These are phyloP conservation scores for Dendropsophus ebraccatus DNA, from an alignment of 2,113 vertebrate genomes.

Conservation along the genomic window DNA sequence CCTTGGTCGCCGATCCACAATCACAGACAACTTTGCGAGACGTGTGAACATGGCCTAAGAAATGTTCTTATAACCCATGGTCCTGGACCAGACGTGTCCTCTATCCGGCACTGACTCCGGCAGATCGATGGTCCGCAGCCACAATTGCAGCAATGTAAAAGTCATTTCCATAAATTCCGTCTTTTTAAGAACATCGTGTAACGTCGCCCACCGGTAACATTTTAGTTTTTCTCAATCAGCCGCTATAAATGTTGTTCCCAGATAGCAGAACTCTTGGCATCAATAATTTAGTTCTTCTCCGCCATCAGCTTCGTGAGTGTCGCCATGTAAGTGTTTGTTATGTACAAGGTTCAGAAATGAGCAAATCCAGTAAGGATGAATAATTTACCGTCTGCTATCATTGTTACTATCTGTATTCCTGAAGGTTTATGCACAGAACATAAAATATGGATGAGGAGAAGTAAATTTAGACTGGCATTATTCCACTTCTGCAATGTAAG, in stretches of 20 bases:
- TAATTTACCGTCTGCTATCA: not conserved
- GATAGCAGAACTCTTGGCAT: not conserved
- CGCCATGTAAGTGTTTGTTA: not conserved
- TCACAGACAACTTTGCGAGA: too few species aligned
- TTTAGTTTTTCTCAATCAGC: not conserved
- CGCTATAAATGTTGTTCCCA: not conserved
- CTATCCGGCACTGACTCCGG: too few species aligned
- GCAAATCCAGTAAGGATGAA: conserved; percentile 3
- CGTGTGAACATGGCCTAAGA: too few species aligned
- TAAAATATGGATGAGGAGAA: not conserved
- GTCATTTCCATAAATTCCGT: not conserved
- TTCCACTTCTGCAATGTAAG: not conserved
- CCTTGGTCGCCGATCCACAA: too few species aligned
- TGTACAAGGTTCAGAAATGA: conserved; percentile 3
- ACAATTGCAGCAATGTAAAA: not conserved
- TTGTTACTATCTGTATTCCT: not conserved
- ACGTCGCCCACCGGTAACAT: not conserved
- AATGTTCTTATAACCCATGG: too few species aligned
- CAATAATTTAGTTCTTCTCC: not conserved
- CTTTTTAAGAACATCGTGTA: not conserved
- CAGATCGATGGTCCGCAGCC: too few species aligned
- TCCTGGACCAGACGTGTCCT: too few species aligned
- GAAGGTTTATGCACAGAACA: not conserved
- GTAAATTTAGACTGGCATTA: not conserved
- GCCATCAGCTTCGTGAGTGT: not conserved